Conservation (phyloP, 2,888 invertebrate species). For the Keiferia lycopersicella region DNA sequence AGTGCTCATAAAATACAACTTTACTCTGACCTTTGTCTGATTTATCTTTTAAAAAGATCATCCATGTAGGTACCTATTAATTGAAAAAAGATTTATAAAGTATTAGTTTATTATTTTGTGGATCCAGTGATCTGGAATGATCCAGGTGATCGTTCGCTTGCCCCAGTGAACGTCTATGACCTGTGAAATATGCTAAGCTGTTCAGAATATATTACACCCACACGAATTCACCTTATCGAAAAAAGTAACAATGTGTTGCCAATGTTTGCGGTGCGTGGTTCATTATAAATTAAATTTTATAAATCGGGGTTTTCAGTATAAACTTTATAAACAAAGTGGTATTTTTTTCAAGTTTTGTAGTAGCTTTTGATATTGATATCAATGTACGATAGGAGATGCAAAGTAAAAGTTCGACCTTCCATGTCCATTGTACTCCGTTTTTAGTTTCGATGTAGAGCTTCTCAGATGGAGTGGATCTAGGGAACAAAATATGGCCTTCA, state of each 20-base stretch:
- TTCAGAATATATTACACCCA: background rate
- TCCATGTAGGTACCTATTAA: background rate
- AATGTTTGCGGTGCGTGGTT: background rate
- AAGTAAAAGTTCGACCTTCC: too few relatives aligned
- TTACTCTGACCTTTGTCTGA: background rate
- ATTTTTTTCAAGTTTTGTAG: too few relatives aligned
- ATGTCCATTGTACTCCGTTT: too few relatives aligned
- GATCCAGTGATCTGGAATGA: background rate
- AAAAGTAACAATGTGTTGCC: background rate
- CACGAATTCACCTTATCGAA: background rate
- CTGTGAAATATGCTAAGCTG: conserved; percentile 5
- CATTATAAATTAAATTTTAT: background rate
- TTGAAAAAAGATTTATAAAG: background rate
- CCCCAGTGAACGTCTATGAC: background rate
- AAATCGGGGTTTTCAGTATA: background rate
- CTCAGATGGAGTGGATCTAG: too few relatives aligned
- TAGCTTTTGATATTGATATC: too few relatives aligned
- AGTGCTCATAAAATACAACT: conserved; percentile 3
- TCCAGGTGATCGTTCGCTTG: background rate
- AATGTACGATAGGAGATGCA: too few relatives aligned
- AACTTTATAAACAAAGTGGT: too few relatives aligned
- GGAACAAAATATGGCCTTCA: too few relatives aligned
- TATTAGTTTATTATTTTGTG: too few relatives aligned
- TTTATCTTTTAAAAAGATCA: background rate
- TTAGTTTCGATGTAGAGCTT: too few relatives aligned